phyloP scores from a whole-genome alignment of 2,888 invertebrate genomes.

The Adelognathus sp. region DNA sequence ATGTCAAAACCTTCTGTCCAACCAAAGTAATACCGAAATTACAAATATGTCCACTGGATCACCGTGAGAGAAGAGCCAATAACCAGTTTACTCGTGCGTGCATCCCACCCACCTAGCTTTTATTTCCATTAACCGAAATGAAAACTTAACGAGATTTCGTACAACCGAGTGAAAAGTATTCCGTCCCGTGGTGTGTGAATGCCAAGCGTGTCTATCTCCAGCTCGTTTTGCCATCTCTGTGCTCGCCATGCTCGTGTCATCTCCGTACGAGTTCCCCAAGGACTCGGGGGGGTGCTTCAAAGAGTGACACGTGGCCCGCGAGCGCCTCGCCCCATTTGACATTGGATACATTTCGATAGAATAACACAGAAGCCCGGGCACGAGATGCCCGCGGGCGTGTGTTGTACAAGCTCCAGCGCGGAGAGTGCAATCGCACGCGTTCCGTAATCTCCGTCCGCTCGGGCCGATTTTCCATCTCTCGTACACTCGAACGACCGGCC shows the following conservation, averaged over 20 bases:
- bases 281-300: slow-evolving; percentile 66
- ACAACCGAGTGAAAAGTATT: slow-evolving; percentile 60
- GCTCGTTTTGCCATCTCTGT: slow-evolving; percentile 7
- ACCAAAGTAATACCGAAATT: not conserved
- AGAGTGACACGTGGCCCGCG: slow-evolving; percentile 70
- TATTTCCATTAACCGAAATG: slow-evolving; percentile 72
- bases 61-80: slow-evolving; percentile 12
- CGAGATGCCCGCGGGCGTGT: slow-evolving; percentile 45
- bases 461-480: slow-evolving; percentile 17
- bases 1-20: not conserved
- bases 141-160: slow-evolving; percentile 76
- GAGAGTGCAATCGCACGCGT: slow-evolving; percentile 47
- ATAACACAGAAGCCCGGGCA: slow-evolving; percentile 65
- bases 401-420: slow-evolving; percentile 12
- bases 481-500: slow-evolving; percentile 17
- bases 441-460: slow-evolving; percentile 29
- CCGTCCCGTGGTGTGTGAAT: slow-evolving; percentile 40
- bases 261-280: slow-evolving; percentile 42
- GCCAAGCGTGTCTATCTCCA: slow-evolving; percentile 36
- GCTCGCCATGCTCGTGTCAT: slow-evolving; percentile 37
- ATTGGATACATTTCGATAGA: slow-evolving; percentile 77
- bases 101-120: slow-evolving; percentile 5
- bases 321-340: slow-evolving; percentile 69
- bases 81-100: slow-evolving; percentile 37
- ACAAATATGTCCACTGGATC: not conserved